Percentiles rank a stretch among this genome's conserved stretches.
Evolutionary conservation across 2,113 vertebrate species (phyloP).

Genomic region (Sporophila hypoxantha): DNA sequence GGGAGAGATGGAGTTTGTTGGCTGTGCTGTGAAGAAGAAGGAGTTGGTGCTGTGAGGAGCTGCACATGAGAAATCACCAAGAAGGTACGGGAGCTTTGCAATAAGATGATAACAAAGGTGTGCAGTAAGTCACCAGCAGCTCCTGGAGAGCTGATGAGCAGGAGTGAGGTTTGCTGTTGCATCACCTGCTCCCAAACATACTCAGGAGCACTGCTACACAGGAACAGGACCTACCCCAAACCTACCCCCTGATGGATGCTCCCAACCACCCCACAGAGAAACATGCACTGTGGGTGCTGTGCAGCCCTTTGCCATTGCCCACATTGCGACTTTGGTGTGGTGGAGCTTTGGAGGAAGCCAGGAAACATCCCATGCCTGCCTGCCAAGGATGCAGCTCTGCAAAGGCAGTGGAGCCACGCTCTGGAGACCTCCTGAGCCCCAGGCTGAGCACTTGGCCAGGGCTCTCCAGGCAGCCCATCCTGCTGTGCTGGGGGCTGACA

Average conservation of each 20-base stretch:
- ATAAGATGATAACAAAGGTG: too few relatives aligned
- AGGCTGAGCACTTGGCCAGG: neutral
- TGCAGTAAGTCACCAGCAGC: neutral
- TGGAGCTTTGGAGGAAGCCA: neutral
- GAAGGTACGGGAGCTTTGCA: too few relatives aligned
- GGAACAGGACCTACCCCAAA: neutral
- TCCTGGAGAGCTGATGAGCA: rapidly evolving
- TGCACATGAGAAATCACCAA: too few relatives aligned
- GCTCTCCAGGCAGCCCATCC: neutral
- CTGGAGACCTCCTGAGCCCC: neutral
- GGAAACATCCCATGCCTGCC: neutral
- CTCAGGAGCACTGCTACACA: neutral
- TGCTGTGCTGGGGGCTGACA: rapidly evolving
- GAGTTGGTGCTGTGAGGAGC: too few relatives aligned
- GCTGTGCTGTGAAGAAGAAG: too few relatives aligned
- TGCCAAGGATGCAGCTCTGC: neutral
- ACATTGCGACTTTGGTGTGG: neutral
- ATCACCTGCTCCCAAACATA: neutral
- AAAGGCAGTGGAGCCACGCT: neutral
- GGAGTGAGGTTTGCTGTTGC: neutral
- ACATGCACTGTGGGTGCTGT: neutral
- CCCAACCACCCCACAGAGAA: neutral
- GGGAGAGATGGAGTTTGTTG: too few relatives aligned
- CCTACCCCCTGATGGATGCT: neutral
- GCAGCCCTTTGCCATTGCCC: neutral